Evolutionary conservation across 2,113 vertebrate genomes (phyloP).

Genomic region (Pongo abelii): DNA sequence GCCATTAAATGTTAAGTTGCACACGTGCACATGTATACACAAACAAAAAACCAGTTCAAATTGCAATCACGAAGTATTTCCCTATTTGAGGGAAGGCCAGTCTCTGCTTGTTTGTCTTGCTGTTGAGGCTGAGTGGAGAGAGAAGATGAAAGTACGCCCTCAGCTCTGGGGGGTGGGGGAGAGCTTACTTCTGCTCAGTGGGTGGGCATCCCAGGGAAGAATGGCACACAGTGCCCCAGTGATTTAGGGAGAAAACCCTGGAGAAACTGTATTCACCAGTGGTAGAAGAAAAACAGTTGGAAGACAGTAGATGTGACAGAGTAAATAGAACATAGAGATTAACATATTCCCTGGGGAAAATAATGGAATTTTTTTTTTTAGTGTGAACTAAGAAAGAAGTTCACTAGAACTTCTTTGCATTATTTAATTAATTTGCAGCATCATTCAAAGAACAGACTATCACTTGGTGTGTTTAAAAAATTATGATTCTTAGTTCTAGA

Average conservation of each 20-base stretch:
- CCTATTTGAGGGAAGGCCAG: neutral
- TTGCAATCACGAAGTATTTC: constrained; percentile 3
- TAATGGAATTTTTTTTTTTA: neutral
- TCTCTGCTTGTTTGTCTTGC: constrained; percentile 57
- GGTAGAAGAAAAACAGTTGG: neutral
- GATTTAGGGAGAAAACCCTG: constrained; percentile 52
- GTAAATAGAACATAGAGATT: constrained; percentile 32
- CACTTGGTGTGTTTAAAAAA: too few relatives aligned
- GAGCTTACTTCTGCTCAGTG: constrained; percentile 47
- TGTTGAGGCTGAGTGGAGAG: neutral
- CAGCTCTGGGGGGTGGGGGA: neutral
- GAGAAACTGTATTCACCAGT: neutral
- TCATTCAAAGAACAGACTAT: too few relatives aligned
- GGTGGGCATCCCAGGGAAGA: constrained; percentile 59
- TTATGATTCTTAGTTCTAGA: too few relatives aligned
- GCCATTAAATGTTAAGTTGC: neutral
- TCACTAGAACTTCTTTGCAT: too few relatives aligned
- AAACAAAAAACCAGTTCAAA: neutral
- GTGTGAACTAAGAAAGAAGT: neutral
- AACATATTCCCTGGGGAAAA: neutral
- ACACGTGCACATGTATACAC: neutral
- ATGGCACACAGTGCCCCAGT: neutral
- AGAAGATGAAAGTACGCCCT: constrained; percentile 28
- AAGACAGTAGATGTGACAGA: constrained; percentile 26
- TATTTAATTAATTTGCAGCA: too few relatives aligned